These are phyloP conservation scores for Dendrophyllia cribrosa DNA, from an alignment of 64 coral and sea anemone species.

Conservation along the genomic window DNA sequence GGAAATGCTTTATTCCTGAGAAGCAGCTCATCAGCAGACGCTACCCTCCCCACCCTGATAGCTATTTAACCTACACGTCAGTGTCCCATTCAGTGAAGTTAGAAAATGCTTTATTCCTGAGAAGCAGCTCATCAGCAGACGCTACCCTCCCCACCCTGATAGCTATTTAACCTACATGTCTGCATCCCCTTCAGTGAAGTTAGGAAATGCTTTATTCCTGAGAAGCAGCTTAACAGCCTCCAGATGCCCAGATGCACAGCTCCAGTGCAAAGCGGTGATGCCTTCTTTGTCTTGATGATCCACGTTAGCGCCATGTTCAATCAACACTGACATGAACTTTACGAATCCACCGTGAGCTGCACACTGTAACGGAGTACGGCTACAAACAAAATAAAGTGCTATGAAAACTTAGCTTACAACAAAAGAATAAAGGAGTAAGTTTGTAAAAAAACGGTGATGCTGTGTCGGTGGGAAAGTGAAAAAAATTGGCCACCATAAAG, in stretches of 20 bases:
- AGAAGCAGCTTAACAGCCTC: slow-evolving; percentile 90
- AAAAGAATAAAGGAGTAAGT: too few species aligned
- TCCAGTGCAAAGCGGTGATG: slow-evolving; percentile 88
- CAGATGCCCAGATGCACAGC: slow-evolving; percentile 84
- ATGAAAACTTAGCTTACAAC: background rate
- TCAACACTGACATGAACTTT: slow-evolving; percentile 79
- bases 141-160: background rate
- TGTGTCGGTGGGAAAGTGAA: too few species aligned
- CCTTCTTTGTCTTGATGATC: slow-evolving; percentile 80
- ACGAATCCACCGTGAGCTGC: slow-evolving; percentile 92
- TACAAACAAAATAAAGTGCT: background rate
- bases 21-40: background rate
- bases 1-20: too few species aligned
- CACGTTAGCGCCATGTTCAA: slow-evolving; percentile 83
- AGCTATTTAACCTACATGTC: slow-evolving; percentile 50
- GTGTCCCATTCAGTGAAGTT: slow-evolving; percentile 36
- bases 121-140: background rate
- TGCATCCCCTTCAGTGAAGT: slow-evolving; percentile 65
- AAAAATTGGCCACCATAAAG: too few species aligned
- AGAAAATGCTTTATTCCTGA: too few species aligned
- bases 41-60: background rate
- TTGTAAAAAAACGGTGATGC: too few species aligned
- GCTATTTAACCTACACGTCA: background rate
- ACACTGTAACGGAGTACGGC: slow-evolving; percentile 92
- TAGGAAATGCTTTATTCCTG: slow-evolving; percentile 81